phyloP scores from a whole-genome alignment of 2,797 vertebrate species.

The Dallia pectoralis region DNA sequence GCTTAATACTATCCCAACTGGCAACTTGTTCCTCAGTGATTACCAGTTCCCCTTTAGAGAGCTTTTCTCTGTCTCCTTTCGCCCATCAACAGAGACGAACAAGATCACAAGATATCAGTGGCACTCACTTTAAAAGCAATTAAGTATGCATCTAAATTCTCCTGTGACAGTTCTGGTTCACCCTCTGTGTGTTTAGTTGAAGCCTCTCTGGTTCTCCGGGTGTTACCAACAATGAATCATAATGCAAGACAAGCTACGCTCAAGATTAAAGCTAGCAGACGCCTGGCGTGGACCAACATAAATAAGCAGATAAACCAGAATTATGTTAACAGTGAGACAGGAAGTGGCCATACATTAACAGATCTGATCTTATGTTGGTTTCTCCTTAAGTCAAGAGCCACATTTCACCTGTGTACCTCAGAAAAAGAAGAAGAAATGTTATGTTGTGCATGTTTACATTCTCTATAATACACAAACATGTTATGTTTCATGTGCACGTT shows the following conservation, averaged over 20 bases:
- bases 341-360: constrained; percentile 41
- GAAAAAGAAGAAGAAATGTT: too few relatives aligned
- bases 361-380: constrained; percentile 13
- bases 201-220: constrained; percentile 36
- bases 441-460: too few relatives aligned
- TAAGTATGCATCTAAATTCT: constrained; percentile 59
- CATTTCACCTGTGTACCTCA: neutral
- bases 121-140: constrained; percentile 69
- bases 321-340: constrained; percentile 52
- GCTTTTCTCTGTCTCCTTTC: constrained; percentile 57
- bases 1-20: constrained; percentile 56
- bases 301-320: constrained; percentile 52
- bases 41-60: constrained; percentile 47
- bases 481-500: too few relatives aligned
- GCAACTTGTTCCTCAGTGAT: constrained; percentile 52
- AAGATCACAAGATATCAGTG: constrained; percentile 56
- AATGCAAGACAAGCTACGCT: constrained; percentile 37
- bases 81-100: constrained; percentile 53
- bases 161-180: constrained; percentile 45
- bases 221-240: constrained; percentile 47
- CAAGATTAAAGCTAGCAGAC: constrained; percentile 60
- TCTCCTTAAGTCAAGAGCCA: constrained; percentile 11
- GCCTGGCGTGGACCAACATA: constrained; percentile 45
- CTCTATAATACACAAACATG: neutral
- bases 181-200: constrained; percentile 45